Percentiles rank a stretch among this genome's conserved stretches.
Conservation (phyloP, 2,888 invertebrate species). For the Nowickia ferox region DNA sequence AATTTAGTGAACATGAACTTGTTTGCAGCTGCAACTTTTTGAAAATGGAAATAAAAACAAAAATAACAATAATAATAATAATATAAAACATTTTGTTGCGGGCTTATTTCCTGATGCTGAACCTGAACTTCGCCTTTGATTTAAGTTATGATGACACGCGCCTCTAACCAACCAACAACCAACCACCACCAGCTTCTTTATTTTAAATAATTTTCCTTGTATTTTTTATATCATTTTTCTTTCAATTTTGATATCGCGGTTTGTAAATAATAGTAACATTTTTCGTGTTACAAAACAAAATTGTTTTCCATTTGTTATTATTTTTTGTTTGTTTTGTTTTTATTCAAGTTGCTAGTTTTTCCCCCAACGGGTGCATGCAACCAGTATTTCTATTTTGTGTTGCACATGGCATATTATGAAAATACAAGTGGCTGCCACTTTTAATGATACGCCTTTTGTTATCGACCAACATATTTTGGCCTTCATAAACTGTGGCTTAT, state of each 20-base stretch:
- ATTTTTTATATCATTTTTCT: background rate
- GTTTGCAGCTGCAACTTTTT: slow-evolving; percentile 69
- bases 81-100: slow-evolving; percentile 45
- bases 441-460: slow-evolving; percentile 67
- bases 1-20: slow-evolving; percentile 59
- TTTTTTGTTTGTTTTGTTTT: background rate
- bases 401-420: slow-evolving; percentile 28
- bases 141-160: slow-evolving; percentile 71
- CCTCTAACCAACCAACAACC: slow-evolving; percentile 34
- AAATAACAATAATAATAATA: background rate
- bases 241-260: slow-evolving; percentile 27
- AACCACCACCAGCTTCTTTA: slow-evolving; percentile 40
- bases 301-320: slow-evolving; percentile 39
- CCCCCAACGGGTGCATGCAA: slow-evolving; percentile 15
- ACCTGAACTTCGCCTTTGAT: slow-evolving; percentile 79
- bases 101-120: slow-evolving; percentile 79
- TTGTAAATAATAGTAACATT: slow-evolving; percentile 67
- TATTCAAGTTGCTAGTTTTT: slow-evolving; percentile 26
- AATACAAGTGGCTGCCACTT: slow-evolving; percentile 61
- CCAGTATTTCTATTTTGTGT: slow-evolving; percentile 32
- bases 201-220: slow-evolving; percentile 15
- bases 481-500: slow-evolving; percentile 53
- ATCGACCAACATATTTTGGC: slow-evolving; percentile 66
- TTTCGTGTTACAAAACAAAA: slow-evolving; percentile 62
- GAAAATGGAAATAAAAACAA: slow-evolving; percentile 19